Evolutionary conservation across 1,140 invertebrate genomes (phyloP).

Genomic region (Agrypnia vestita): DNA sequence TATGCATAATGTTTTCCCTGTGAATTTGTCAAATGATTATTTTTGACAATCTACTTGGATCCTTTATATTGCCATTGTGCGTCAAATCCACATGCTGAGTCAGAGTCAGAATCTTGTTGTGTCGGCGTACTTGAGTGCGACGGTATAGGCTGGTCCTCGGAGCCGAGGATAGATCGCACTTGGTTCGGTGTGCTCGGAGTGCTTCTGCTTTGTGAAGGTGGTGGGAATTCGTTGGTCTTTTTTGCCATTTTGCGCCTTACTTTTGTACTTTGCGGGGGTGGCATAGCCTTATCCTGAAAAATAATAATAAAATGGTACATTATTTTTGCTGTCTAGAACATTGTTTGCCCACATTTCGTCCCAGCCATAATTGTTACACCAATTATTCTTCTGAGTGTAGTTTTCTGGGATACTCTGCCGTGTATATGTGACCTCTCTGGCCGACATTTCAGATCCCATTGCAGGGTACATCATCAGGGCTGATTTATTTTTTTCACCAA

Average conservation of each 20-base stretch:
- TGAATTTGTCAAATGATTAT: too few species aligned
- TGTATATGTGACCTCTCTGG: too few species aligned
- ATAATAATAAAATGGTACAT: neutral
- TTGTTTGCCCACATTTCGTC: too few species aligned
- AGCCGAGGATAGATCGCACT: slow-evolving; percentile 60
- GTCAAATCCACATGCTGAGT: slow-evolving; percentile 87
- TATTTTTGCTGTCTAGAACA: too few species aligned
- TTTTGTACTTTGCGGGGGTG: slow-evolving; percentile 42
- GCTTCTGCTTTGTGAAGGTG: slow-evolving; percentile 68
- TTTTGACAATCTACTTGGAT: too few species aligned
- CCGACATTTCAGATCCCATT: too few species aligned
- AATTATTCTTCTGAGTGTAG: too few species aligned
- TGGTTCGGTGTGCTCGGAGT: slow-evolving; percentile 78
- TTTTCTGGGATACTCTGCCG: too few species aligned
- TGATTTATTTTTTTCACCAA: too few species aligned
- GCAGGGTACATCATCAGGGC: too few species aligned
- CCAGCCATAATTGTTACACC: too few species aligned
- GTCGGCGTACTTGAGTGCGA: slow-evolving; percentile 38
- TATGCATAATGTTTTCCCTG: too few species aligned
- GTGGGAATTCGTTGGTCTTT: slow-evolving; percentile 9
- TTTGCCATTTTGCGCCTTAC: slow-evolving; percentile 50
- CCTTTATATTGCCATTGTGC: slow-evolving; percentile 75
- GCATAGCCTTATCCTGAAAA: slow-evolving; percentile 35
- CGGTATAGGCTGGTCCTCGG: slow-evolving; percentile 17
- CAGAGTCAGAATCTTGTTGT: slow-evolving; percentile 82